Conservation (phyloP, 2,888 invertebrate species). For the Hedychridium roseum region DNA sequence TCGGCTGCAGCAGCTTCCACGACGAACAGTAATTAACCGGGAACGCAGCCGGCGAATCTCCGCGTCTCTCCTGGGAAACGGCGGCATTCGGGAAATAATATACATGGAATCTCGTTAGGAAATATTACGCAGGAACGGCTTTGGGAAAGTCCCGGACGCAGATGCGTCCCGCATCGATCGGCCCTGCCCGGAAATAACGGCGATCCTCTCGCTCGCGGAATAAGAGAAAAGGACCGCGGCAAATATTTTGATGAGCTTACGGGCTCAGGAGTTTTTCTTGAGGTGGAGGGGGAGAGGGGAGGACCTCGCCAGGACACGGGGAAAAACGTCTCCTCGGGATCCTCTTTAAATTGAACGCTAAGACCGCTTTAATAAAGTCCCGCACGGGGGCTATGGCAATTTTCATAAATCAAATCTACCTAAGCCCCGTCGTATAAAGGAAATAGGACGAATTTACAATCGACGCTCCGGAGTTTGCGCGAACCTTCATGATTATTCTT, state of each 20-base stretch:
- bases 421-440: too few relatives aligned
- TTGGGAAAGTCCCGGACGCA: slow-evolving; percentile 21
- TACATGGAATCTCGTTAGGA: slow-evolving; percentile 16
- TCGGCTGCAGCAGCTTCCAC: too few relatives aligned
- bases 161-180: slow-evolving; percentile 36
- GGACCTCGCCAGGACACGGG: slow-evolving; percentile 13
- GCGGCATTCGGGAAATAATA: slow-evolving; percentile 13
- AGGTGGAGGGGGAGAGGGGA: too few relatives aligned
- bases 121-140: slow-evolving; percentile 3
- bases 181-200: slow-evolving; percentile 36
- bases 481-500: too few relatives aligned
- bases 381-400: slow-evolving; percentile 3
- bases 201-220: slow-evolving; percentile 16
- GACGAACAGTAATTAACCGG: too few relatives aligned
- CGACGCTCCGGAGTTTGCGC: too few relatives aligned
- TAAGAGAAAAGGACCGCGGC: slow-evolving; percentile 25
- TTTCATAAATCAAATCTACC: too few relatives aligned
- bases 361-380: slow-evolving; percentile 38
- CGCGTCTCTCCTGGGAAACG: too few relatives aligned
- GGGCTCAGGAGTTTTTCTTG: slow-evolving; percentile 30
- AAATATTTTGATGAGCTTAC: slow-evolving; percentile 43
- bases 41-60: too few relatives aligned
- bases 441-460: too few relatives aligned
- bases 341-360: slow-evolving; percentile 42
- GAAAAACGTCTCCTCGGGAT: slow-evolving; percentile 32